Evolutionary conservation across 2,797 vertebrate genomes (phyloP).

Genomic region (Enteromius radiatus): DNA sequence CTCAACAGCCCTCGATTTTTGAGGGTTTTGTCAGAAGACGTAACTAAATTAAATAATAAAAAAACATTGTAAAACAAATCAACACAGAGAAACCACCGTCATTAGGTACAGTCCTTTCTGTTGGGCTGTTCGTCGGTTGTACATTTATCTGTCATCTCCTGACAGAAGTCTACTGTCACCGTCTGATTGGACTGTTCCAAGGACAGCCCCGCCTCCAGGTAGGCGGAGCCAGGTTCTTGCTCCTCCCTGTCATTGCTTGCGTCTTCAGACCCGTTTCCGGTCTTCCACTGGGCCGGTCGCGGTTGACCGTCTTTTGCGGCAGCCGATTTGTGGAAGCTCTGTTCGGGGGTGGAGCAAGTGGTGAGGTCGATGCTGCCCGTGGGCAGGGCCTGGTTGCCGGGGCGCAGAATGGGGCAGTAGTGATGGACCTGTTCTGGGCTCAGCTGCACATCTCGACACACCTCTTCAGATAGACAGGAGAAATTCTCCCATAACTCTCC

Average conservation of each 20-base stretch:
- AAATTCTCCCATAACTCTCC: constrained; percentile 98
- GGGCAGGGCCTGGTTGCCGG: constrained; percentile 74
- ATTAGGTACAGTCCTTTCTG: constrained; percentile 92
- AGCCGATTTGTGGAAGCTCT: constrained; percentile 80
- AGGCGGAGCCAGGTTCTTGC: constrained; percentile 65
- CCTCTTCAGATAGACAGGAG: constrained; percentile 97
- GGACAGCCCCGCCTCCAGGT: constrained; percentile 82
- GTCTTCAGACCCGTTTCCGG: constrained; percentile 47
- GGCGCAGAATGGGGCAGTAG: constrained; percentile 93
- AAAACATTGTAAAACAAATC: constrained; percentile 61
- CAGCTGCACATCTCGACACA: constrained; percentile 93
- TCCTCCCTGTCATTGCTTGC: constrained; percentile 41
- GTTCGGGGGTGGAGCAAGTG: constrained; percentile 82
- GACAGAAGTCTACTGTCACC: constrained; percentile 98
- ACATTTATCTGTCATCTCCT: constrained; percentile 99
- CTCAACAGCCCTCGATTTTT: constrained; percentile 71
- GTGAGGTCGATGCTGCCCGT: constrained; percentile 86
- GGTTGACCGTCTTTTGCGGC: constrained; percentile 80
- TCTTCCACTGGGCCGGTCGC: constrained; percentile 77
- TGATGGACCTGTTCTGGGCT: constrained; percentile 96
- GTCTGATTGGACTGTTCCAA: constrained; percentile 90
- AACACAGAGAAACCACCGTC: constrained; percentile 69
- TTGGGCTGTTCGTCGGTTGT: constrained; percentile 95
- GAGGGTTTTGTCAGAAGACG: constrained; percentile 77
- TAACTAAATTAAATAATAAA: constrained; percentile 68